These are phyloP conservation scores for Galago senegalensis DNA, from an alignment of 2,797 vertebrate species.

Conservation along the genomic window DNA sequence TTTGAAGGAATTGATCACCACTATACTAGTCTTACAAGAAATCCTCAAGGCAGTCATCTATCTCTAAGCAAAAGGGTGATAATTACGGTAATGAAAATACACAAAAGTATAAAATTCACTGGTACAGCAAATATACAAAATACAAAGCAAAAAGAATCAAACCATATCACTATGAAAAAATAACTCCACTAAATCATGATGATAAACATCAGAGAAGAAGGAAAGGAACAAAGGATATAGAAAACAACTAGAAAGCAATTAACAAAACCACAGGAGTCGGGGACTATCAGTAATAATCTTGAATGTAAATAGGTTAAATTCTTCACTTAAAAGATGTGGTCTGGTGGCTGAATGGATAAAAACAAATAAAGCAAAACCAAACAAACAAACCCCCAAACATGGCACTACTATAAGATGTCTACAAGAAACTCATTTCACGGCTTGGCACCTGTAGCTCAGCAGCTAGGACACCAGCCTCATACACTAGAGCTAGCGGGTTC, in stretches of 20 bases:
- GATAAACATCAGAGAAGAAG: neutral
- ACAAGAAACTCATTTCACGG: neutral
- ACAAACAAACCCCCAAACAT: neutral
- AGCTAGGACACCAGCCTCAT: too few species aligned
- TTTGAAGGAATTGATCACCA: neutral
- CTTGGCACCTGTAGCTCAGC: too few species aligned
- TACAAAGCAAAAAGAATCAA: neutral
- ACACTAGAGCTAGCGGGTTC: too few species aligned
- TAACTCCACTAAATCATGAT: neutral
- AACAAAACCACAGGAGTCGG: neutral
- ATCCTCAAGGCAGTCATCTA: neutral
- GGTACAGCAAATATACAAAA: neutral
- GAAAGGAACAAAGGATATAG: neutral
- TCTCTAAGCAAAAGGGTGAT: neutral
- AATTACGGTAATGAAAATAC: neutral
- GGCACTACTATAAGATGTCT: neutral
- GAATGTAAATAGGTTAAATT: neutral
- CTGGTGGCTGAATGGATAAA: neutral
- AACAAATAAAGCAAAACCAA: too few species aligned
- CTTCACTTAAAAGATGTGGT: neutral
- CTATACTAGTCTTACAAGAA: neutral
- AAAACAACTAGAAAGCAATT: neutral
- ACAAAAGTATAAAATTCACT: neutral
- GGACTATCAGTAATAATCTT: neutral
- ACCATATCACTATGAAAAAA: neutral